Base-by-base conservation (phyloP, 2,113 vertebrate genomes). In the Procavia capensis region DNA sequence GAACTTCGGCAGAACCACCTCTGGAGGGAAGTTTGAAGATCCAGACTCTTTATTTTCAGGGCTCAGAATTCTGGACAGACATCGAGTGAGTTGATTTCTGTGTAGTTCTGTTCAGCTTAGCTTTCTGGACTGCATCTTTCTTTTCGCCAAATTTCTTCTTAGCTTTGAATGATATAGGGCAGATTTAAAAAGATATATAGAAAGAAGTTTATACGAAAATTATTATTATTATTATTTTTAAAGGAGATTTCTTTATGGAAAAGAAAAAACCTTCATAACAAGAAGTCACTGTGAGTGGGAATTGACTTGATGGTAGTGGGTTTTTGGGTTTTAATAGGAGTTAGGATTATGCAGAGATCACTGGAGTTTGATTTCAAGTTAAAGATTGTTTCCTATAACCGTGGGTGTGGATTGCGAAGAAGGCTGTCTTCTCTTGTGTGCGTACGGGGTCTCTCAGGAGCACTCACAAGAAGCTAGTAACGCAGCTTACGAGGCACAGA, bases 81-180 rank as follows among this genome's bases (percentile, higher is more conserved):
- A 74, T 79, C 47, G 75, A 93, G 97, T 91, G 88, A 97, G 91
- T 95, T 72, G 34, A 81, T 93, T 95, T 91, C 75, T 72, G 2
- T 89, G 47, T 90, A 68, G 76, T 88, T n/a, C 5, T 78, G 59
- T 64, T 43, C 47, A 59, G 5, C 80, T 94, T 79, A 36, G 41
- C 84, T 96, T 45, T 81, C 59, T 76, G 47, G 79, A 78, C n/a
- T 27, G 45, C 16, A 9, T 75, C 5, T 81, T 92, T 85, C 34
- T 78, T 89, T 85, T 45, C 94, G 74, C 29, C 45, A 76, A 68
- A 83, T 34, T 89, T 79, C 16, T 54, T 81, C 72, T 88, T 90
- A 74, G 78, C 82, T 72, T 85, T 88, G 81, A 79, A 16, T 74
- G 43, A 74, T 41, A 24, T 3, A 1, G 41, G 47, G 87, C 31